A percentile compares a stretch with the other conserved stretches of the same genome.
Evolutionary conservation across 2,888 invertebrate species (phyloP).

Genomic region (Cryptocephalus primarius): DNA sequence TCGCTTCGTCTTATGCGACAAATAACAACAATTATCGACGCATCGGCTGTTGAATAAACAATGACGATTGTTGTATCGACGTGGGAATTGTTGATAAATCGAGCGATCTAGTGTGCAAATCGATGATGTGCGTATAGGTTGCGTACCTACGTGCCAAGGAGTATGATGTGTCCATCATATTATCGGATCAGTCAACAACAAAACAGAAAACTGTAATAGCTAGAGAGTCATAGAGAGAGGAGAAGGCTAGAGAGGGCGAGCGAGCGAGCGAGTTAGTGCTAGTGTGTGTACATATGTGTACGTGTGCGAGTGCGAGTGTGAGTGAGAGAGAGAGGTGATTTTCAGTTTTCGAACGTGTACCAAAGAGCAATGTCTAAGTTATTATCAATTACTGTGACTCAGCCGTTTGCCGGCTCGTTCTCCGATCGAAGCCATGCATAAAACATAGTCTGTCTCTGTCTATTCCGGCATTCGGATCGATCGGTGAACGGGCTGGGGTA

Average conservation of each 20-base stretch:
- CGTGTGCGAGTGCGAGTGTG: neutral
- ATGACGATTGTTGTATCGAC: too few relatives aligned
- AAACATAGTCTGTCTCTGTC: constrained; percentile 37
- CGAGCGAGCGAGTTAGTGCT: too few relatives aligned
- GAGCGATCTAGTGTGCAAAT: too few relatives aligned
- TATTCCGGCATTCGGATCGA: constrained; percentile 40
- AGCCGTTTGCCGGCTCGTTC: constrained; percentile 36
- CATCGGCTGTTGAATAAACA: too few relatives aligned
- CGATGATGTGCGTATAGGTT: too few relatives aligned
- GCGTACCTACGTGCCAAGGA: too few relatives aligned
- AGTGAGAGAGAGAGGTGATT: constrained; percentile 14
- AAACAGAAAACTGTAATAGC: constrained; percentile 16
- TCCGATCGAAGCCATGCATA: constrained; percentile 36
- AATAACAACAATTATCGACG: too few relatives aligned
- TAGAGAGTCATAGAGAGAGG: constrained; percentile 14
- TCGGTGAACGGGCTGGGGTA: constrained; percentile 32
- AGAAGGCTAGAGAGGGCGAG: neutral
- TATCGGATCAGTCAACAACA: neutral
- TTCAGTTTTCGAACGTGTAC: constrained; percentile 24
- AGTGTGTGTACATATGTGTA: too few relatives aligned
- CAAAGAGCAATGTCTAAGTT: constrained; percentile 36
- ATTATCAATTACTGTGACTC: constrained; percentile 42
- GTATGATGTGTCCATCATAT: too few relatives aligned
- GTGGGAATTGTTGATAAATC: too few relatives aligned
- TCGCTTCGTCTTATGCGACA: too few relatives aligned